Evolutionary conservation across 2,888 invertebrate species (phyloP), one percentile per base, ranked within the genome.

Genomic region (Philaethria dido): DNA sequence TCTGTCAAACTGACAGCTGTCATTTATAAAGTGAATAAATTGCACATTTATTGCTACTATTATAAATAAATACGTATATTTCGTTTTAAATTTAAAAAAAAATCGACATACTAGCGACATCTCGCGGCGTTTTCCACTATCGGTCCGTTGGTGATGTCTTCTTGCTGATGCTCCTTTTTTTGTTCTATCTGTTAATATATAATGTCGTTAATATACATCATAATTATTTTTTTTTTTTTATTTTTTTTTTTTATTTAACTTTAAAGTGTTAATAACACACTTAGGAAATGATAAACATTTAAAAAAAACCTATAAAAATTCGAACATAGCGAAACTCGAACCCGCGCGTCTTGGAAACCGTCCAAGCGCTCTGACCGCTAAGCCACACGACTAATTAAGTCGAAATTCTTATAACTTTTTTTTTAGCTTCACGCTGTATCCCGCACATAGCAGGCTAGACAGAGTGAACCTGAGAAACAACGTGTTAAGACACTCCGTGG

Each of bases 41-140:
- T 57, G 57, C 57, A 57, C 57, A 57, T 25, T 42, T 57, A 57
- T 57, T 42, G 42, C 57, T 57, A 25, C 25, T 9, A 25, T 29
- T 25, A 33, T 16, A 0, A n/a, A 33, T 57, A 39, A 42, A 57
- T 57, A 57, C 22, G 42, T 57, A 52, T 39, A 42, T 42, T 25
- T 57, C 16, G n/a, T n/a, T 25, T n/a, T 42, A 25, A 25, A 57
- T 16, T 33, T 13, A 13, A 5, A n/a, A 25, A 22, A 42, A 42
- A 22, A n/a, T 14, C 25, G 5, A 13, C 5, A 42, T 25, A 57
- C 42, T 57, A 60, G 33, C 60, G 60, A 29, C 44, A 60, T 33
- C 60, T 44, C 2, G 60, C 33, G 44, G 60, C 45, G 44, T 60
- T 29, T 14, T 60, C 60, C 8, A 60, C 60, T 2, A 60, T 60